These are phyloP conservation scores for Euphydryas editha DNA, from an alignment of 2,888 invertebrate species.

Conservation along the genomic window DNA sequence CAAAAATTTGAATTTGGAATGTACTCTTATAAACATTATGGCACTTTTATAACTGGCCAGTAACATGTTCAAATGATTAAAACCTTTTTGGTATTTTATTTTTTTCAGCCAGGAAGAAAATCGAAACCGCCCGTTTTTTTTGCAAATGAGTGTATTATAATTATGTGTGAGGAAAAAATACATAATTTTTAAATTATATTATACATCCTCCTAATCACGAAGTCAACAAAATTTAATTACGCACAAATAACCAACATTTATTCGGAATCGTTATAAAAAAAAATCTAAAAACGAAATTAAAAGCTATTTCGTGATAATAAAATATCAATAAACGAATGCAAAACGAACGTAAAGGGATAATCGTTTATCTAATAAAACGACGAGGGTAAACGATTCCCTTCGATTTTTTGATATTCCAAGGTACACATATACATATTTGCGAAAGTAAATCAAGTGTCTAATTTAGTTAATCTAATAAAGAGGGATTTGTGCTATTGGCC, in stretches of 20 bases:
- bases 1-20: too few relatives aligned
- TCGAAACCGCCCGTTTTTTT: too few relatives aligned
- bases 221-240: conserved; percentile 4
- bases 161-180: too few relatives aligned
- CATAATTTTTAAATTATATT: too few relatives aligned
- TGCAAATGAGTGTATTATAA: too few relatives aligned
- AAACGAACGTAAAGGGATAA: conserved; percentile 19
- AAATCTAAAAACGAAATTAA: conserved; percentile 15
- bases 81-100: too few relatives aligned
- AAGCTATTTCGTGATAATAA: conserved; percentile 22
- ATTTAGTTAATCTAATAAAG: conserved; percentile 17
- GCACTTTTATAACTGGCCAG: too few relatives aligned
- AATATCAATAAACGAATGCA: conserved; percentile 18
- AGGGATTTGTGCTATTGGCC: neutral
- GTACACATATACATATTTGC: conserved; percentile 7
- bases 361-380: conserved; percentile 32
- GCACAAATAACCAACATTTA: neutral
- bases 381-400: conserved; percentile 28
- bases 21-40: too few relatives aligned
- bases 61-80: too few relatives aligned
- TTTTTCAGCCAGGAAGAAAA: too few relatives aligned
- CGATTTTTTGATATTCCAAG: conserved; percentile 9
- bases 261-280: conserved; percentile 7
- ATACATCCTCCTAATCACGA: neutral
- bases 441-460: conserved; percentile 4